Percentiles rank a stretch among this genome's conserved stretches.
These are phyloP conservation scores for Paramuricea clavata DNA, from an alignment of 92 coral and sea anemone genomes.

Conservation along the genomic window DNA sequence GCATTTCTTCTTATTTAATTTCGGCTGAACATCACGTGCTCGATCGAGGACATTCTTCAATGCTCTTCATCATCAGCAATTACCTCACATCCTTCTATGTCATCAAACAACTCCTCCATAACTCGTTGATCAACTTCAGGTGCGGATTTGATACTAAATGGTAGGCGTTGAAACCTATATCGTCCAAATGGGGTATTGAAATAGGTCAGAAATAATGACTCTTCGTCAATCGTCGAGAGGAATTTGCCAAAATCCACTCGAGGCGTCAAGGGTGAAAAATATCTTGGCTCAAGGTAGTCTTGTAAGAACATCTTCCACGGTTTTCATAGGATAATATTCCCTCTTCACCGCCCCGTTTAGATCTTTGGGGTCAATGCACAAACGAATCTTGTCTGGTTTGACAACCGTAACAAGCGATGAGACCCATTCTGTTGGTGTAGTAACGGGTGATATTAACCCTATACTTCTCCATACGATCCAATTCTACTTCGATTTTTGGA, in stretches of 20 bases:
- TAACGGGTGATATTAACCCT: too few species aligned
- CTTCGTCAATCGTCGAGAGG: constrained; percentile 72
- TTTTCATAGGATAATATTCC: constrained; percentile 65
- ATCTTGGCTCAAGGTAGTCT: constrained; percentile 62
- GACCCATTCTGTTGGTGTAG: constrained; percentile 68
- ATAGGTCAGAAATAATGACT: constrained; percentile 22
- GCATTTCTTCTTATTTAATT: background rate
- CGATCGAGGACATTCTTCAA: constrained; percentile 4
- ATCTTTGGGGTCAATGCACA: constrained; percentile 74
- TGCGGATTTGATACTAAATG: too few species aligned
- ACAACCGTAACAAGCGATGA: constrained; percentile 61
- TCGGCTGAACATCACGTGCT: background rate
- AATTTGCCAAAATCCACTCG: constrained; percentile 69
- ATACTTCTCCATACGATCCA: constrained; percentile 67
- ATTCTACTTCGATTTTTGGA: constrained; percentile 38
- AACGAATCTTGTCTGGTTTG: constrained; percentile 64
- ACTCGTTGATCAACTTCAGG: background rate
- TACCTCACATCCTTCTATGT: too few species aligned
- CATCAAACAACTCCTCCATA: too few species aligned
- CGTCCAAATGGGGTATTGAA: too few species aligned
- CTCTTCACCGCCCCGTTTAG: constrained; percentile 64
- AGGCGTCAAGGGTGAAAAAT: constrained; percentile 65
- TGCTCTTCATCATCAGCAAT: too few species aligned
- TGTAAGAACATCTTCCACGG: constrained; percentile 63
- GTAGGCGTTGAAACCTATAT: too few species aligned